Percentiles rank a stretch among this genome's conserved stretches.
These are phyloP conservation scores for Vulpes lagopus DNA, from an alignment of 2,113 vertebrate genomes.

Conservation along the genomic window DNA sequence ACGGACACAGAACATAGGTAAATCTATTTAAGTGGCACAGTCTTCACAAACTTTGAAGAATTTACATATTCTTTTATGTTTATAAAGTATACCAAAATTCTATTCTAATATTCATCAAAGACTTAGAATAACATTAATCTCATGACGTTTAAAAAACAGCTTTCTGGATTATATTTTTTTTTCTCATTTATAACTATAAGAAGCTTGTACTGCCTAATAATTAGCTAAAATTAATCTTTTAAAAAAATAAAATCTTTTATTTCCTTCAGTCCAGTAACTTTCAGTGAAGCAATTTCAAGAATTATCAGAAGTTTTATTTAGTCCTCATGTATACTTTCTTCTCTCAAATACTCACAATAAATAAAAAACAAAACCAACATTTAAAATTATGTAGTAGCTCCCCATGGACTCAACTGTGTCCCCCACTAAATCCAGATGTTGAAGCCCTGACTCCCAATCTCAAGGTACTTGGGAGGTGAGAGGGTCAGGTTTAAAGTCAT, in stretches of 20 bases:
- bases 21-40: background rate
- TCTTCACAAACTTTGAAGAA: conserved; percentile 6
- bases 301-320: conserved; percentile 22
- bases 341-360: conserved; percentile 31
- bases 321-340: background rate
- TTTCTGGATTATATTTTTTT: conserved; percentile 16
- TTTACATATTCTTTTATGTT: conserved; percentile 27
- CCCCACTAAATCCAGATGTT: background rate
- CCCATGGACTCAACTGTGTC: background rate
- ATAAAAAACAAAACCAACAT: conserved; percentile 11
- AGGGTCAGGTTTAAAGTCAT: background rate
- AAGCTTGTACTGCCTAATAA: background rate
- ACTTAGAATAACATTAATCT: conserved; percentile 40
- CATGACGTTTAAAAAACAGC: background rate
- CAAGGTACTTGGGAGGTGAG: background rate
- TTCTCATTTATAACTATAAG: conserved; percentile 22
- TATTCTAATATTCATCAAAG: conserved; percentile 35
- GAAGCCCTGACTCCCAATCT: background rate
- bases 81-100: background rate
- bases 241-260: background rate
- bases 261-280: conserved; percentile 8
- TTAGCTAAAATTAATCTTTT: conserved; percentile 55
- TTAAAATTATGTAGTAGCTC: background rate
- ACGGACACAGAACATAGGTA: background rate
- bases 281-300: background rate